Conservation (phyloP, 2,888 invertebrate genomes). For the Leucophenga maculata region DNA sequence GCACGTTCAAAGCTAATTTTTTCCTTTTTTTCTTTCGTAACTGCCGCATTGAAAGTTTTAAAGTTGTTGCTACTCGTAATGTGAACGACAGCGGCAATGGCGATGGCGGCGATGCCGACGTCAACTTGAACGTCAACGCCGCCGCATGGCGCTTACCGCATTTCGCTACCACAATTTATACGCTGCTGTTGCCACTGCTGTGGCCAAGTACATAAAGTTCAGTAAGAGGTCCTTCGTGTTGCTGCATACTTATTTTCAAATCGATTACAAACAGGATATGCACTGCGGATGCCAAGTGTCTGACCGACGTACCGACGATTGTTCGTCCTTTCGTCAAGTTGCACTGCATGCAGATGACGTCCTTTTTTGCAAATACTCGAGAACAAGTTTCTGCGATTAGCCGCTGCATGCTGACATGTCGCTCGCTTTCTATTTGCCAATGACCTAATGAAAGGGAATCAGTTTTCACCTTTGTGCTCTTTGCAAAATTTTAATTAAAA, state of each 20-base stretch:
- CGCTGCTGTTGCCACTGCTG: not conserved
- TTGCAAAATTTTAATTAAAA: too few relatives aligned
- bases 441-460: too few relatives aligned
- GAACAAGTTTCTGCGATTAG: too few relatives aligned
- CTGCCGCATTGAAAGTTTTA: constrained; percentile 34
- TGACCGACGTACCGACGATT: too few relatives aligned
- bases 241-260: constrained; percentile 58
- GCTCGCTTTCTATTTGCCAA: too few relatives aligned
- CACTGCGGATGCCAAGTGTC: constrained; percentile 53
- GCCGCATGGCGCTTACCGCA: not conserved
- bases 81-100: constrained; percentile 7
- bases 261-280: constrained; percentile 65
- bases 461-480: too few relatives aligned
- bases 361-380: too few relatives aligned
- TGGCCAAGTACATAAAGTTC: constrained; percentile 17
- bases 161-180: not conserved
- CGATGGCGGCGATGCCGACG: constrained; percentile 36
- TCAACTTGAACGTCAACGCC: constrained; percentile 36
- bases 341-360: too few relatives aligned
- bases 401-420: too few relatives aligned
- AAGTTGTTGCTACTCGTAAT: constrained; percentile 21
- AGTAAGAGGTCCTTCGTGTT: constrained; percentile 20
- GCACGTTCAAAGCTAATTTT: constrained; percentile 62
- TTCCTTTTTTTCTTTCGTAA: constrained; percentile 31
- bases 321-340: too few relatives aligned